Percentiles rank a stretch among this genome's conserved stretches.
These are phyloP conservation scores for Bombylius discolor DNA, from an alignment of 2,888 invertebrate genomes.

Conservation along the genomic window DNA sequence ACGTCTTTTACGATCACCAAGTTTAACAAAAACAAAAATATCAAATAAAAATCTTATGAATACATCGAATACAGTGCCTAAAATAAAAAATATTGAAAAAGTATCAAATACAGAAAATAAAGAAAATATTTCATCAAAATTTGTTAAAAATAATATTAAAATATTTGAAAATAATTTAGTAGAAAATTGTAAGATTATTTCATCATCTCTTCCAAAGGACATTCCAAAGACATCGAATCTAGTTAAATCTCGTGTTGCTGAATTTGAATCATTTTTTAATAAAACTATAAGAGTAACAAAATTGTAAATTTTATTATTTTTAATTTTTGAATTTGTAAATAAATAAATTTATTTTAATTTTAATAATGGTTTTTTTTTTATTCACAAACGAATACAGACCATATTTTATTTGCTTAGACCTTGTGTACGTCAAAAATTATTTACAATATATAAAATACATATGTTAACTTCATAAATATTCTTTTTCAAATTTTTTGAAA, in stretches of 20 bases:
- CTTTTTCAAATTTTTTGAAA: constrained; percentile 51
- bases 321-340: too few relatives aligned
- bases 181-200: background rate
- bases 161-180: constrained; percentile 1
- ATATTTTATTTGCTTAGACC: too few relatives aligned
- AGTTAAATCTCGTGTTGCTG: background rate
- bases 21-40: background rate
- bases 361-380: too few relatives aligned
- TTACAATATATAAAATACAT: too few relatives aligned
- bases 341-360: too few relatives aligned
- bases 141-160: background rate
- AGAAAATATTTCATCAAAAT: background rate
- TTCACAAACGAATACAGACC: too few relatives aligned
- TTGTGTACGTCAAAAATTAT: too few relatives aligned
- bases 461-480: constrained; percentile 37
- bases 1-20: background rate
- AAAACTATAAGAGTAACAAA: background rate
- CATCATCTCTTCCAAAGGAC: background rate
- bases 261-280: background rate
- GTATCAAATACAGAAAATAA: too few relatives aligned
- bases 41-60: background rate
- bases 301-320: background rate
- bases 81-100: background rate
- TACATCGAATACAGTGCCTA: background rate
- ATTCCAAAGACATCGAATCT: background rate